A percentile compares a stretch with the other conserved stretches of the same genome.
Evolutionary conservation across 2,113 vertebrate genomes (phyloP).

Genomic region (Prietella phreatophila): DNA sequence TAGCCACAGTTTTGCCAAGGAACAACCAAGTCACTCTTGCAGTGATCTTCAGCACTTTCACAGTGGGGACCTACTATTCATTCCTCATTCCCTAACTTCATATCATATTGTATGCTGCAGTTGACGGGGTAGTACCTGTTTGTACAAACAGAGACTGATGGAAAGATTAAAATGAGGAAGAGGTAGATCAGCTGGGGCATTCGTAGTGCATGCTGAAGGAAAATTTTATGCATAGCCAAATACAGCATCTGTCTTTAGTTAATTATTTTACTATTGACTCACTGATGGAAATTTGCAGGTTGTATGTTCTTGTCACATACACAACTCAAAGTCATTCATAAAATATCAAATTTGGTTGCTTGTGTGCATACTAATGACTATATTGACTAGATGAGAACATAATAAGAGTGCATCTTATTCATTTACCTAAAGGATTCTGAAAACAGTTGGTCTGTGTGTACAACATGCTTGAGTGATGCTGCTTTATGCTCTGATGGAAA

Average conservation of each 20-base stretch:
- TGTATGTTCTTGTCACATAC: neutral
- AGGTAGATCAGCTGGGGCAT: neutral
- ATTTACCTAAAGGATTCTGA: slow-evolving; percentile 24
- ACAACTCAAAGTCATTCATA: neutral
- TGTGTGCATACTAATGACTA: neutral
- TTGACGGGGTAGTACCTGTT: neutral
- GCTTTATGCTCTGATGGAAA: neutral
- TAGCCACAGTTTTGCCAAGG: neutral
- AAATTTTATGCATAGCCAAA: neutral
- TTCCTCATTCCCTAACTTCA: neutral
- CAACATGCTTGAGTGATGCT: neutral
- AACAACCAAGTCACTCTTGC: neutral
- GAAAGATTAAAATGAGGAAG: neutral
- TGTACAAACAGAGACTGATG: neutral
- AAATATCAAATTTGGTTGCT: neutral
- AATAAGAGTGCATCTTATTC: neutral
- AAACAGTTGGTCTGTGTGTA: neutral
- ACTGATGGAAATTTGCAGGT: neutral
- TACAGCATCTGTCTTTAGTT: neutral
- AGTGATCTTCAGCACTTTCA: neutral
- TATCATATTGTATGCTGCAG: neutral
- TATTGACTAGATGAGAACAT: neutral
- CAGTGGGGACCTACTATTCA: neutral
- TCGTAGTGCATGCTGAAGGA: neutral
- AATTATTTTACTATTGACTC: neutral